Evolutionary conservation across 2,888 invertebrate species (phyloP).

Genomic region (Macrophya alboannulata): DNA sequence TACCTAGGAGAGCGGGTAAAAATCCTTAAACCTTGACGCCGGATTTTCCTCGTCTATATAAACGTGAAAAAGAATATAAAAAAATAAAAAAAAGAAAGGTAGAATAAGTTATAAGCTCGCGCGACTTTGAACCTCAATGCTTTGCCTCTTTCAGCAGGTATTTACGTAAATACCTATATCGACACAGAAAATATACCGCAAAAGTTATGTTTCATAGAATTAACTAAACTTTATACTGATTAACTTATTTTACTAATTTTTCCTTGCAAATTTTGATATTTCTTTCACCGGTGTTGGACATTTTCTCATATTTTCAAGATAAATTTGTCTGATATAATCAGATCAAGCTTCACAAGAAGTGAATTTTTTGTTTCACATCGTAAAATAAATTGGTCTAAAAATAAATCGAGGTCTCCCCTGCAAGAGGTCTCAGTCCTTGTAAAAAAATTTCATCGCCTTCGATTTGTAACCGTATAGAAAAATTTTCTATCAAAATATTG

Average conservation of each 20-base stretch:
- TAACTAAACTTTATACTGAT: not conserved
- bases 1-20: not conserved
- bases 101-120: not conserved
- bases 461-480: not conserved
- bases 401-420: not conserved
- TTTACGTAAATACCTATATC: too few relatives aligned
- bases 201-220: not conserved
- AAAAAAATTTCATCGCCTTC: not conserved
- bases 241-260: not conserved
- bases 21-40: constrained; percentile 37
- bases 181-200: not conserved
- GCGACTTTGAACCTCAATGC: not conserved
- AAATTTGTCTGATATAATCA: constrained; percentile 1
- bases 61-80: not conserved
- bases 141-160: not conserved
- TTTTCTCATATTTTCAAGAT: not conserved
- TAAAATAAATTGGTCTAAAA: not conserved
- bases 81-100: not conserved
- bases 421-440: not conserved
- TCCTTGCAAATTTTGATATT: not conserved
- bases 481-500: not conserved
- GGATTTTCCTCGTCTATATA: constrained; percentile 19
- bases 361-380: not conserved
- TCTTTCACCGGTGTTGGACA: not conserved
- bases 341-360: constrained; percentile 3